These are phyloP conservation scores for Thomomys bottae DNA, from an alignment of 2,113 vertebrate genomes.

Conservation along the genomic window DNA sequence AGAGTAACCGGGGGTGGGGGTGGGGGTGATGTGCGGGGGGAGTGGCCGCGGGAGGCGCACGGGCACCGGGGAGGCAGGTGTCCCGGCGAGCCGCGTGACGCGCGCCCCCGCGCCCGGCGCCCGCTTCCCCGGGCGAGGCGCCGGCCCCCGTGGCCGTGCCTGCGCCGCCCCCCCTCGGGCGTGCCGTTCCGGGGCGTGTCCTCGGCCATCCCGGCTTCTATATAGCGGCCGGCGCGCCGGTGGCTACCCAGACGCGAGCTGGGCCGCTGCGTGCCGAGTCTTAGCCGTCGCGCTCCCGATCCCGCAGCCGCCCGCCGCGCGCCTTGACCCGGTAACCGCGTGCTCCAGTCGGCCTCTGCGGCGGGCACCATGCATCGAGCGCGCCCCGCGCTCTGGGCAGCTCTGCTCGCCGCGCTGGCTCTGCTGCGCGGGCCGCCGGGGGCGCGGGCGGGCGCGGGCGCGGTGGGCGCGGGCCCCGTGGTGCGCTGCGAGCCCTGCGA, in stretches of 20 bases:
- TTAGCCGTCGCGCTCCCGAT: accelerated
- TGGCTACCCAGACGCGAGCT: constrained; percentile 81
- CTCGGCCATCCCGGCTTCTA: constrained; percentile 81
- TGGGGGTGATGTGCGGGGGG: too few relatives aligned
- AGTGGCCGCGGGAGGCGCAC: too few relatives aligned
- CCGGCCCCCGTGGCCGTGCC: background rate
- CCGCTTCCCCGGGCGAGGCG: background rate
- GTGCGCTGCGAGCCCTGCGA: constrained; percentile 94
- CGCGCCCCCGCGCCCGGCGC: background rate
- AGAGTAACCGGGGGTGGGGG: background rate
- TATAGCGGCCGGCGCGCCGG: constrained; percentile 86
- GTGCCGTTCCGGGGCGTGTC: constrained; percentile 91
- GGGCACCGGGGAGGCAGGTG: constrained; percentile 39
- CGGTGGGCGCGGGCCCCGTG: constrained; percentile 88
- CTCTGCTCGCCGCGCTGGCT: constrained; percentile 85
- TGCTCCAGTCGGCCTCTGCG: constrained; percentile 51
- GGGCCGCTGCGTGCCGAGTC: background rate
- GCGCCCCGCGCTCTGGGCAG: constrained; percentile 85
- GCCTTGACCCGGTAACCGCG: background rate
- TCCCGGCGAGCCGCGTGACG: background rate
- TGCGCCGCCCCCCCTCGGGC: constrained; percentile 20
- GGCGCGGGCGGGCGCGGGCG: constrained; percentile 83
- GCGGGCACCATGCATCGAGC: constrained; percentile 87
- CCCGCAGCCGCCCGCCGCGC: background rate
- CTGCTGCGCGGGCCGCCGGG: constrained; percentile 87